phyloP scores from a whole-genome alignment of 1,140 invertebrate genomes.

The Drosophila kurseongensis region DNA sequence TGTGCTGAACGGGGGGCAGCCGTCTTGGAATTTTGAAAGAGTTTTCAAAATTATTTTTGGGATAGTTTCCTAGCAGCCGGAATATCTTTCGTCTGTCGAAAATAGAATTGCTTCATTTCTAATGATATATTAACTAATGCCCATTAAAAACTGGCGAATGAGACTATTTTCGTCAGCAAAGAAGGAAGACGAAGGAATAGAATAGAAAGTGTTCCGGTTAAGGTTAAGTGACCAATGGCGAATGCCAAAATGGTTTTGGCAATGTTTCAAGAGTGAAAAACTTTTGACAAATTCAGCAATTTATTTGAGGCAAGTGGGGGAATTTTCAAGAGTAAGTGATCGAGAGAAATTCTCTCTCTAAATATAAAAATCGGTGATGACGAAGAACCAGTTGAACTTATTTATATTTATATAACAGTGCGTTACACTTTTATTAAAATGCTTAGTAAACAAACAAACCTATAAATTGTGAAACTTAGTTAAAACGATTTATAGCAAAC shows the following conservation, averaged over 20 bases:
- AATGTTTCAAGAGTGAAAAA: slow-evolving; percentile 32
- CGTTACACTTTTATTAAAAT: neutral
- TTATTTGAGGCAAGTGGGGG: slow-evolving; percentile 42
- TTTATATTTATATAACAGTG: slow-evolving; percentile 9
- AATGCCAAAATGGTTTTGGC: slow-evolving; percentile 49
- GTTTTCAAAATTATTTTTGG: slow-evolving; percentile 38
- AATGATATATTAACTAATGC: slow-evolving; percentile 64
- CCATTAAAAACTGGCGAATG: slow-evolving; percentile 47
- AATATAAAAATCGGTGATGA: slow-evolving; percentile 6
- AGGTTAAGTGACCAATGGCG: slow-evolving; percentile 47
- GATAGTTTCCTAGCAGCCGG: slow-evolving; percentile 1
- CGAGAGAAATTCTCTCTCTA: slow-evolving; percentile 5
- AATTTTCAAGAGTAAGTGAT: slow-evolving; percentile 17
- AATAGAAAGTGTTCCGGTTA: slow-evolving; percentile 49
- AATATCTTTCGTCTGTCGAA: slow-evolving; percentile 9
- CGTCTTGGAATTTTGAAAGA: slow-evolving; percentile 48
- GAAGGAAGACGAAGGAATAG: slow-evolving; percentile 14
- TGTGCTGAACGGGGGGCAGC: neutral
- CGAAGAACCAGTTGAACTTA: neutral
- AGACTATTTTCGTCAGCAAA: slow-evolving; percentile 43
- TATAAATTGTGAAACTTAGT: slow-evolving; percentile 25
- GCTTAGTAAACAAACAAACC: slow-evolving; percentile 14
- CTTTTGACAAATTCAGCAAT: slow-evolving; percentile 71
- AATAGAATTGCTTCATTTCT: slow-evolving; percentile 39
- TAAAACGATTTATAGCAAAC: neutral